A percentile compares a stretch with the other conserved stretches of the same genome.
Conservation (phyloP, 2,797 vertebrate genomes). For the Alcedo atthis region DNA sequence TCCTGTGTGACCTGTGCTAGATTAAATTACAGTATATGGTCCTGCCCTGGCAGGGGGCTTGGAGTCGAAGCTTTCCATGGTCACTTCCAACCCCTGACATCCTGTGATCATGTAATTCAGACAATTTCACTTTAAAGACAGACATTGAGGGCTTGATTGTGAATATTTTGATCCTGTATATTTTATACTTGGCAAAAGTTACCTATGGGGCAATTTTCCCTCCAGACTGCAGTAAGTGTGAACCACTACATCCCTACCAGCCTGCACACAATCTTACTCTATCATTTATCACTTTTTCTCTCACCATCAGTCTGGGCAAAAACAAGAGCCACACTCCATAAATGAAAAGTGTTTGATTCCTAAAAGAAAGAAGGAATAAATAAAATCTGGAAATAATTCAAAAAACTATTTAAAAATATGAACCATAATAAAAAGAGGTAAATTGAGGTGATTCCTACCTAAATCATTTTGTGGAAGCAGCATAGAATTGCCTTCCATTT, state of each 20-base stretch:
- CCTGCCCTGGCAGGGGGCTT: no score
- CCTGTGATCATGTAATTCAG: background rate
- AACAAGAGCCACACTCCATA: background rate
- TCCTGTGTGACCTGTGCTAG: no score
- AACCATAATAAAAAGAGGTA: background rate
- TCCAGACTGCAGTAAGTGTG: background rate
- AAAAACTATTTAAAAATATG: background rate
- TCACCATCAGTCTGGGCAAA: background rate
- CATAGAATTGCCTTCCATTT: background rate
- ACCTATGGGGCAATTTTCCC: background rate
- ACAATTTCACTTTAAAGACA: conserved; percentile 49
- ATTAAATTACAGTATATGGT: no score
- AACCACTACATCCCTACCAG: background rate
- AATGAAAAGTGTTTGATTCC: background rate
- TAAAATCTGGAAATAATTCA: background rate
- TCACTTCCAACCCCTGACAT: no score
- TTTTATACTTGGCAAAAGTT: conserved; percentile 5
- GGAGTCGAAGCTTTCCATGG: no score
- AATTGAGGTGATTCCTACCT: background rate
- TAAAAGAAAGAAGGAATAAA: background rate
- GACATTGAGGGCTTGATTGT: conserved; percentile 17
- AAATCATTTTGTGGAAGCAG: background rate
- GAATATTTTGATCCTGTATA: conserved; percentile 17
- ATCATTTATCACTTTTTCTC: background rate
- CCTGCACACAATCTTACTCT: background rate